Conservation (phyloP, 2,797 vertebrate genomes). For the Garrulus glandarius region DNA sequence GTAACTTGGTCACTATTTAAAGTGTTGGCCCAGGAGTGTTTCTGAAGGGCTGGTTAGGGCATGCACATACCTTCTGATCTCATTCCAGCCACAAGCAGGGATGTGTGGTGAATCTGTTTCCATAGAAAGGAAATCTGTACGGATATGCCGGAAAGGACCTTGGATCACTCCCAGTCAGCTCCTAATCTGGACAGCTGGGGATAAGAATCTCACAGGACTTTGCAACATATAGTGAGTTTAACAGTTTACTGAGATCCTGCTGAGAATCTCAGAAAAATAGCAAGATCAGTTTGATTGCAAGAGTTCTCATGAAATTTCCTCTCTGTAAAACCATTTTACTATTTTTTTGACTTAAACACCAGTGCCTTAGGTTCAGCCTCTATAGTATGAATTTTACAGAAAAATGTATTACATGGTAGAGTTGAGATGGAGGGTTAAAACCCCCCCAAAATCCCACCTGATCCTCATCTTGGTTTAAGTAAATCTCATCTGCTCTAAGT, state of each 20-base stretch:
- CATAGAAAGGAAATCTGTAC: background rate
- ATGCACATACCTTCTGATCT: background rate
- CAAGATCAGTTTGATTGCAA: background rate
- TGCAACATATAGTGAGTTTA: background rate
- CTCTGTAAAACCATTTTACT: background rate
- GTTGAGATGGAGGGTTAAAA: background rate
- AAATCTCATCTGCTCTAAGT: background rate
- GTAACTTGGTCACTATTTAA: background rate
- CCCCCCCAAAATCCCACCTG: rapidly evolving
- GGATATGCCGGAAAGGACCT: background rate
- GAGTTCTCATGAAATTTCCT: background rate
- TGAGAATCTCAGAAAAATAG: background rate
- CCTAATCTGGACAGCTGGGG: background rate
- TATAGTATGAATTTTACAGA: background rate
- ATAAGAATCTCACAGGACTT: background rate
- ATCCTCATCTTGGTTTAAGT: background rate
- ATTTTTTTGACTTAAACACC: background rate
- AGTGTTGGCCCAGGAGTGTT: background rate
- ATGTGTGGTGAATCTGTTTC: background rate
- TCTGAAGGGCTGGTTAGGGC: background rate
- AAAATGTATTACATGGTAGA: background rate
- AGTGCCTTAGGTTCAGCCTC: background rate
- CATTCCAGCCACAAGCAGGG: background rate
- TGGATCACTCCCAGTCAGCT: background rate
- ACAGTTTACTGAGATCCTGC: background rate